Evolutionary conservation across 1,140 invertebrate genomes (phyloP).

Genomic region (Fopius arisanus): DNA sequence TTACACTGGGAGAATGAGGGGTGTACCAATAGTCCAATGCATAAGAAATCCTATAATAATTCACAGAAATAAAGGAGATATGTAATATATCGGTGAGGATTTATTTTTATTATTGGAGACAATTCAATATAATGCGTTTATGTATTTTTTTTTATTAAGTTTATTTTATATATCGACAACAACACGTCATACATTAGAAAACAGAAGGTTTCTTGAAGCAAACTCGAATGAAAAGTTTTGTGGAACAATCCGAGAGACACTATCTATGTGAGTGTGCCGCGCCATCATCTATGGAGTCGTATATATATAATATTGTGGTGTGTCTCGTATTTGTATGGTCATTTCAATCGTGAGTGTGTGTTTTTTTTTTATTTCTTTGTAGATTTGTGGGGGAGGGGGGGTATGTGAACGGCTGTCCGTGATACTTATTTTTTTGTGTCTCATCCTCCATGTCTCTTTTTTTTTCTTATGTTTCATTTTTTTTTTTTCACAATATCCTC

Average conservation of each 20-base stretch:
- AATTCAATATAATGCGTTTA: constrained; percentile 20
- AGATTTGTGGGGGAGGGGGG: constrained; percentile 29
- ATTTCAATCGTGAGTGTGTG: constrained; percentile 36
- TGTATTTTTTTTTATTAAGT: constrained; percentile 66
- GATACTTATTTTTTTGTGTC: constrained; percentile 55
- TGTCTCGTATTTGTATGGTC: constrained; percentile 41
- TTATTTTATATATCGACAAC: constrained; percentile 68
- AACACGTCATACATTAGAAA: constrained; percentile 68
- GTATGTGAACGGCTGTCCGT: constrained; percentile 43
- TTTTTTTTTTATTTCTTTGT: constrained; percentile 33
- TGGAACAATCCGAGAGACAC: constrained; percentile 68
- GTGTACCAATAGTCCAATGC: too few relatives aligned
- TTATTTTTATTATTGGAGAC: too few relatives aligned
- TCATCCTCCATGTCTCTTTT: constrained; percentile 38
- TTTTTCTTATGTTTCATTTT: constrained; percentile 34
- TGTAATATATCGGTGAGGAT: too few relatives aligned
- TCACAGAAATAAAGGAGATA: too few relatives aligned
- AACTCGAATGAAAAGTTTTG: constrained; percentile 68
- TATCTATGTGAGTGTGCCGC: constrained; percentile 67
- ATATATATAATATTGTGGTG: constrained; percentile 65
- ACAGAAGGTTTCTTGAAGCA: constrained; percentile 68
- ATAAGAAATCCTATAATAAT: too few relatives aligned
- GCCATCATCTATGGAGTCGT: constrained; percentile 67
- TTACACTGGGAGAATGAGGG: too few relatives aligned
- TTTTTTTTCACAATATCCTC: constrained; percentile 29